Evolutionary conservation across 2,113 vertebrate genomes (phyloP).

Genomic region (Phaethon lepturus): DNA sequence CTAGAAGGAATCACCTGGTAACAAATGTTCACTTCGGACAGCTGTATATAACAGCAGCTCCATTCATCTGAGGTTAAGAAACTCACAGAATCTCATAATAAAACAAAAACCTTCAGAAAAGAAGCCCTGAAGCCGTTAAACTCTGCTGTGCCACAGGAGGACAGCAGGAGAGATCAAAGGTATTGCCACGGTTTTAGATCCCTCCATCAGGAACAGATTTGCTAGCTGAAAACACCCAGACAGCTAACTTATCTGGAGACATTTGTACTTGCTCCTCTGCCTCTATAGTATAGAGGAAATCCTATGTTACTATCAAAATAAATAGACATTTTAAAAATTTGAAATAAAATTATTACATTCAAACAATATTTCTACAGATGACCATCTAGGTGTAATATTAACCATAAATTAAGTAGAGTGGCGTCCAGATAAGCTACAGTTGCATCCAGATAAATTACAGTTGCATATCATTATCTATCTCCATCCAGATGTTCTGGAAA

Average conservation of each 20-base stretch:
- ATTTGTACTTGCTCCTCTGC: not conserved
- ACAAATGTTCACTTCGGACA: not conserved
- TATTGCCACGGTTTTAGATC: not conserved
- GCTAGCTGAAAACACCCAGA: not conserved
- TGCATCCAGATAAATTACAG: not conserved
- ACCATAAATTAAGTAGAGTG: not conserved
- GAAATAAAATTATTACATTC: not conserved
- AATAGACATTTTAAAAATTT: not conserved
- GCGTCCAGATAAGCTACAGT: not conserved
- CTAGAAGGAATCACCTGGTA: not conserved
- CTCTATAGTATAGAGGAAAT: not conserved
- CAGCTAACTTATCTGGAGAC: not conserved
- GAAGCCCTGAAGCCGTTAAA: not conserved
- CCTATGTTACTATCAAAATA: not conserved
- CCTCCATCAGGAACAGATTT: not conserved
- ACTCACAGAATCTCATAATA: not conserved
- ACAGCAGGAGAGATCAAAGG: not conserved
- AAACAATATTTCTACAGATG: not conserved
- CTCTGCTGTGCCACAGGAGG: not conserved
- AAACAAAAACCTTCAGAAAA: not conserved
- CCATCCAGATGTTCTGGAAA: conserved; percentile 52
- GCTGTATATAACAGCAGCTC: not conserved
- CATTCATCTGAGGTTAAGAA: not conserved
- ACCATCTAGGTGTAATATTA: not conserved
- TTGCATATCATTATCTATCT: not conserved